These are phyloP conservation scores for Drosophila murphyi DNA, from an alignment of 1,140 invertebrate genomes.

Conservation along the genomic window DNA sequence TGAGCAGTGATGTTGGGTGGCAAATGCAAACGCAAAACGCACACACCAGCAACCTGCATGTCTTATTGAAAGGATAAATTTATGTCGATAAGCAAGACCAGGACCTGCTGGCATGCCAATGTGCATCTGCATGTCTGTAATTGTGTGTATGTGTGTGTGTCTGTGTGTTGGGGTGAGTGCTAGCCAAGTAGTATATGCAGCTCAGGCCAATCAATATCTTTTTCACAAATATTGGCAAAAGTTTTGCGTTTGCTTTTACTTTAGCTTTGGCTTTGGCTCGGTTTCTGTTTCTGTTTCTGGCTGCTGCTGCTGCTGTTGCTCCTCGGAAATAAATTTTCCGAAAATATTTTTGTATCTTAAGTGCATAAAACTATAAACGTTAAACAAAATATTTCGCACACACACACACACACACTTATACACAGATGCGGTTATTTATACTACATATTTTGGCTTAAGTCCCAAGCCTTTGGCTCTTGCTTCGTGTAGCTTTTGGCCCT, in stretches of 20 bases:
- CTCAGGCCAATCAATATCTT: constrained; percentile 78
- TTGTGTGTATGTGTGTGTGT: constrained; percentile 10
- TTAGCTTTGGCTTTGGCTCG: constrained; percentile 58
- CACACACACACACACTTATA: constrained; percentile 23
- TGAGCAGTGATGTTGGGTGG: constrained; percentile 52
- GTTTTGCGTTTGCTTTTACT: constrained; percentile 69
- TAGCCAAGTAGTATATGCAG: constrained; percentile 16
- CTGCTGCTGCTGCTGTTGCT: constrained; percentile 10
- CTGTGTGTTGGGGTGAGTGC: constrained; percentile 32
- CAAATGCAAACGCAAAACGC: constrained; percentile 28
- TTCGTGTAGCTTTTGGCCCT: constrained; percentile 67
- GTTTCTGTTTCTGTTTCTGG: constrained; percentile 8
- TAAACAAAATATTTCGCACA: constrained; percentile 80
- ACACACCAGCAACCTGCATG: constrained; percentile 30
- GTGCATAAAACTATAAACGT: constrained; percentile 83
- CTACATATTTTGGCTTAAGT: constrained; percentile 73
- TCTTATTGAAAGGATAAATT: constrained; percentile 64
- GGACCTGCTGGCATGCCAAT: constrained; percentile 6
- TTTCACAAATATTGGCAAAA: constrained; percentile 82
- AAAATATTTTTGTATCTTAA: constrained; percentile 79
- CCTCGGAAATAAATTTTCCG: constrained; percentile 60
- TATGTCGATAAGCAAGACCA: constrained; percentile 64
- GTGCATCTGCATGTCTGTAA: constrained; percentile 9
- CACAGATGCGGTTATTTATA: constrained; percentile 78
- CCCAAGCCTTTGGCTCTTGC: constrained; percentile 69